Percentiles rank a stretch among this genome's conserved stretches.
phyloP scores from a whole-genome alignment of 2,888 invertebrate genomes.

The Sesamia inferens region DNA sequence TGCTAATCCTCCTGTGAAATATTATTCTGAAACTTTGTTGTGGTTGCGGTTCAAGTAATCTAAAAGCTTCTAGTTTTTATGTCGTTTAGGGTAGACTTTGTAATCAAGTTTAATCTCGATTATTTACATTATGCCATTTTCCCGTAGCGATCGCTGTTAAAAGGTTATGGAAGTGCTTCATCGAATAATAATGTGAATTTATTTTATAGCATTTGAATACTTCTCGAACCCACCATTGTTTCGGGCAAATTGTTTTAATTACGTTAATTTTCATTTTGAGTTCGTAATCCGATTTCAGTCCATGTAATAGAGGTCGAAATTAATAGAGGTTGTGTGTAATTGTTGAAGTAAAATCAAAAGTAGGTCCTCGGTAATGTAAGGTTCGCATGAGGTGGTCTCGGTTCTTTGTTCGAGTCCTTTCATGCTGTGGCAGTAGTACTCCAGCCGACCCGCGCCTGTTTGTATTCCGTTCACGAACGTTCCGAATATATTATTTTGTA shows the following conservation, averaged over 20 bases:
- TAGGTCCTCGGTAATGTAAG: slow-evolving; percentile 67
- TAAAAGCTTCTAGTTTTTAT: slow-evolving; percentile 76
- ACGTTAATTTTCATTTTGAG: slow-evolving; percentile 63
- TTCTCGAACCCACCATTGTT: slow-evolving; percentile 59
- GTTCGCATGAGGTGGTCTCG: slow-evolving; percentile 75
- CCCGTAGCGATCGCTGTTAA: slow-evolving; percentile 41
- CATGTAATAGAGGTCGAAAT: slow-evolving; percentile 58
- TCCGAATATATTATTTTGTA: slow-evolving; percentile 86
- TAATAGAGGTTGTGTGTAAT: slow-evolving; percentile 65
- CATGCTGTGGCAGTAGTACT: slow-evolving; percentile 79
- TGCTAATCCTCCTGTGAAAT: slow-evolving; percentile 83
- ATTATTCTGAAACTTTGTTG: slow-evolving; percentile 83
- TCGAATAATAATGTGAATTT: slow-evolving; percentile 67
- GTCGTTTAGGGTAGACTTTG: slow-evolving; percentile 71
- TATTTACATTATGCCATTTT: slow-evolving; percentile 60
- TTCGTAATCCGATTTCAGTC: slow-evolving; percentile 62
- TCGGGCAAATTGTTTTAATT: slow-evolving; percentile 64
- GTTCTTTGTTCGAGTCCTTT: slow-evolving; percentile 81
- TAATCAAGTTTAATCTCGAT: slow-evolving; percentile 63
- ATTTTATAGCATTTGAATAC: slow-evolving; percentile 63
- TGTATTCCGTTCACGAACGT: slow-evolving; percentile 88
- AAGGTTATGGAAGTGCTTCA: slow-evolving; percentile 65
- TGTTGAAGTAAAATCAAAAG: slow-evolving; percentile 64
- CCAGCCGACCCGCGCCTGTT: slow-evolving; percentile 79
- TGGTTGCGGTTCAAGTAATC: slow-evolving; percentile 80